Evolutionary conservation across 2,888 invertebrate genomes (phyloP), one percentile per base, ranked within the genome.

Genomic region (Drosophila stalkeri): DNA sequence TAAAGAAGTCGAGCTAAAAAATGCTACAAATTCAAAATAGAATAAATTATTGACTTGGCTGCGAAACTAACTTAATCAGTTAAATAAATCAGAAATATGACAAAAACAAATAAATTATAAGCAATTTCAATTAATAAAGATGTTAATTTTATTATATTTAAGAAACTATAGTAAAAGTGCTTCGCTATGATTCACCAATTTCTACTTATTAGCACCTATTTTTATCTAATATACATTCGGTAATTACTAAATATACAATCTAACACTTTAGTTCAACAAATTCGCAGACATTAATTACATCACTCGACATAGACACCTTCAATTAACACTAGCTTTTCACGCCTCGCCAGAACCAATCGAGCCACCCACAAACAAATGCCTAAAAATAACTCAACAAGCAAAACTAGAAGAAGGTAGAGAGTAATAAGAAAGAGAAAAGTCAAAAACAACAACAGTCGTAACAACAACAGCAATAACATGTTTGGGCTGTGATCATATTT

Each of bases 261-360:
- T 68, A 68, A 64, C 64, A 75, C 63, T 27, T 75, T 66, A 49
- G 60, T 46, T 78, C 14, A 47, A 73, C 23, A 54, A 57, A 67
- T 43, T 61, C 64, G 18, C 63, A 59, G 35, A 16, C 44, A 77
- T 66, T 59, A 23, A 54, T 44, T 27, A 49, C 41, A 54, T 37
- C 46, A 76, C 27, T 35, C 27, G 14, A 49, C 20, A 55, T 23
- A 77, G 51, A 52, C 60, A 61, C 8, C 39, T 62, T 23, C 46
- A 68, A 73, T 78, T 77, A 78, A 64, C 75, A 75, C 70, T 14
- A 61, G 11, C 6, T 27, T 39, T 20, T 27, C 49, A 56, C 35
- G 23, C 56, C n/a, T 46, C 55, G n/a, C 41, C 27, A 49, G 49
- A 49, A 11, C 39, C 16, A 49, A 49, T n/a, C 39, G 18, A 31